phyloP scores from a whole-genome alignment of 2,113 vertebrate species.

The mouse (Mus musculus) region GRCm39 chr8:119623001-119623500 shows the following conservation, averaged over 20 bases:
- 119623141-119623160: not conserved
- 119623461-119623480: no score
- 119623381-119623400: not conserved
- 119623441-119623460: not conserved
- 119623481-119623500: fast-evolving
- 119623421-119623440: not conserved
- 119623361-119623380: not conserved
- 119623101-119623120: not conserved
- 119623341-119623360: not conserved
- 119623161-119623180: not conserved
- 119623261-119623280: not conserved
- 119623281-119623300: not conserved
- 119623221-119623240: not conserved
- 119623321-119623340: not conserved
- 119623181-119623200: not conserved
- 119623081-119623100: not conserved
- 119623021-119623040: not conserved
- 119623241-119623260: not conserved
- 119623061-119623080: not conserved
- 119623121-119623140: not conserved
- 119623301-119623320: not conserved
- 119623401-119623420: not conserved
- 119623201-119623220: not conserved
- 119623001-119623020: not conserved
- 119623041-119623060: not conserved